phyloP scores from a whole-genome alignment of 1,140 invertebrate genomes.

The Atta colombica region DNA sequence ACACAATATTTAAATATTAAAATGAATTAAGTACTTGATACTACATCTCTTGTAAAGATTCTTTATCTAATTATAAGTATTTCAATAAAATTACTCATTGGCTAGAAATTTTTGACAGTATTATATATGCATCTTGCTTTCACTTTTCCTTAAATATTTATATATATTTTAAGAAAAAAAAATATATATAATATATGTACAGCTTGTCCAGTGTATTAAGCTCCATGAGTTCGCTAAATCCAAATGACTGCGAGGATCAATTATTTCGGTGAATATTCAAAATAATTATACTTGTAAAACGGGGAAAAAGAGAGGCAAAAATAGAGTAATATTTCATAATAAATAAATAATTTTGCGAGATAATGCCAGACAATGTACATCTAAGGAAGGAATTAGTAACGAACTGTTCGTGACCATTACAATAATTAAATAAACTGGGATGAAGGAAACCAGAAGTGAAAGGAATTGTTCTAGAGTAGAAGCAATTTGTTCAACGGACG shows the following conservation, averaged over 20 bases:
- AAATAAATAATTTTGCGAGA: not conserved
- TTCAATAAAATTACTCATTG: no score
- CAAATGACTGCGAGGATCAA: no score
- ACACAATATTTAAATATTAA: no score
- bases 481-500: constrained; percentile 39
- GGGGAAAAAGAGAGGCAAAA: not conserved
- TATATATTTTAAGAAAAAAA: no score
- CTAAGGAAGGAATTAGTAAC: not conserved
- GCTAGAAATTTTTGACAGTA: no score
- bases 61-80: no score
- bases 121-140: no score
- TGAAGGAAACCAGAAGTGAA: constrained; percentile 10
- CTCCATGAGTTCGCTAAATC: no score
- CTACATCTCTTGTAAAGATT: no score
- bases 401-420: not conserved
- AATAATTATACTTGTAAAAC: not conserved
- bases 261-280: not conserved
- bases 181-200: no score
- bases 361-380: not conserved
- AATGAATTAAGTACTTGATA: no score
- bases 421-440: constrained; percentile 17
- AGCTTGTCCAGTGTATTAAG: not conserved
- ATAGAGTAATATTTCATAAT: not conserved
- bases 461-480: constrained; percentile 3
- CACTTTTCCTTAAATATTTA: no score